Evolutionary conservation across 2,888 invertebrate species (phyloP).

Genomic region (Sipha maydis): DNA sequence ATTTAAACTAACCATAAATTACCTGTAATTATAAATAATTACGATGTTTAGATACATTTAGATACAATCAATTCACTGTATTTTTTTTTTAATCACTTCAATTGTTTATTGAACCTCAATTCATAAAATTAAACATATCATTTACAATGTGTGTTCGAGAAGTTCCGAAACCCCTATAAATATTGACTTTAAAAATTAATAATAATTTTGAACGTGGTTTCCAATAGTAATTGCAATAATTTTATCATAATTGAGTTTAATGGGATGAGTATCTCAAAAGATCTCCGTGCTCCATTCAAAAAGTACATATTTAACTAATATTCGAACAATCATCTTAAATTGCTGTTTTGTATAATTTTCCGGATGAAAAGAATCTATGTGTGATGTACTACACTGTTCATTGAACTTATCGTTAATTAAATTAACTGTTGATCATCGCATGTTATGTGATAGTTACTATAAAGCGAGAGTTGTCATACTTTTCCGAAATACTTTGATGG

Average conservation of each 20-base stretch:
- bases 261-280: too few species aligned
- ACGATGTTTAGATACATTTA: background rate
- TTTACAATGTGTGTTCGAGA: background rate
- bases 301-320: too few species aligned
- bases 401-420: background rate
- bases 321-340: too few species aligned
- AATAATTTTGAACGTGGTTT: too few species aligned
- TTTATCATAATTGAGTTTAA: too few species aligned
- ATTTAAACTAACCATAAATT: background rate
- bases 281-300: too few species aligned
- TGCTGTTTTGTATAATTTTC: too few species aligned
- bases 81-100: constrained; percentile 12
- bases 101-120: constrained; percentile 8
- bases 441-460: background rate
- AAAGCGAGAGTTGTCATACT: background rate
- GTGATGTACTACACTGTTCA: too few species aligned
- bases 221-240: too few species aligned
- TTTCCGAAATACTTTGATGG: background rate
- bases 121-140: background rate
- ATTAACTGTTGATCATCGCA: background rate
- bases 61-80: too few species aligned
- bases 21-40: background rate
- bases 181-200: background rate
- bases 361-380: too few species aligned
- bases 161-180: background rate